These are phyloP conservation scores for Neostethus bicornis DNA, from an alignment of 2,797 vertebrate genomes.

Conservation along the genomic window DNA sequence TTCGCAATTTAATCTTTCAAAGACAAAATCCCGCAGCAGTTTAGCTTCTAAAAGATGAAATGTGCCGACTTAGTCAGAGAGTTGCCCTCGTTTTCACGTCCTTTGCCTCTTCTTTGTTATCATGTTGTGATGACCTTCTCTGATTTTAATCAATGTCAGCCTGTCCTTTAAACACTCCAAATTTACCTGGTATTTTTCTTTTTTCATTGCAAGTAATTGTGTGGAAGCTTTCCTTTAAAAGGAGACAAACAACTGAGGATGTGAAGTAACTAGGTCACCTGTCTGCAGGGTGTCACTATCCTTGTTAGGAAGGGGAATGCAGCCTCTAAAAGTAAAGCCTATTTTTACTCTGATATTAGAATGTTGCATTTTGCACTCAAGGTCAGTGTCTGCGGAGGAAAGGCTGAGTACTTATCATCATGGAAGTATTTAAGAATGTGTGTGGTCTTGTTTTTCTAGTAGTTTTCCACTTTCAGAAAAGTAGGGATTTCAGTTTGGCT, in stretches of 20 bases:
- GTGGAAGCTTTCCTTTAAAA: background rate
- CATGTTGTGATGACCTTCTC: background rate
- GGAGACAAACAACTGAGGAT: slow-evolving; percentile 3
- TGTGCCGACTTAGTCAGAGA: background rate
- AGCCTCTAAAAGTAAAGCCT: background rate
- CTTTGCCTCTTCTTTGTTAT: background rate
- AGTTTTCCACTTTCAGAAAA: background rate
- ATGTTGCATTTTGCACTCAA: background rate
- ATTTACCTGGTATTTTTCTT: background rate
- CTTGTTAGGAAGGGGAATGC: slow-evolving; percentile 5
- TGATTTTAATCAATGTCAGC: background rate
- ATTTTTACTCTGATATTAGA: background rate
- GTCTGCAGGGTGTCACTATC: slow-evolving; percentile 4
- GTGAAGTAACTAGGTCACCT: slow-evolving; percentile 9
- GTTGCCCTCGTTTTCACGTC: background rate
- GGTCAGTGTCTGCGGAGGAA: background rate
- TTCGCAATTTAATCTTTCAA: too few species aligned
- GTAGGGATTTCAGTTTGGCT: background rate
- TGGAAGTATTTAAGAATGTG: slow-evolving; percentile 1
- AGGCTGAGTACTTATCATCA: slow-evolving; percentile 5
- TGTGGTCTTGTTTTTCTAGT: slow-evolving; percentile 18
- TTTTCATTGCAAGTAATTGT: background rate
- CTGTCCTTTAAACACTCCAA: background rate
- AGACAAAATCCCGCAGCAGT: too few species aligned
- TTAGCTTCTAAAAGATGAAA: too few species aligned